Conservation (phyloP, 1,140 invertebrate genomes). For the Drosophila ogumai region DNA sequence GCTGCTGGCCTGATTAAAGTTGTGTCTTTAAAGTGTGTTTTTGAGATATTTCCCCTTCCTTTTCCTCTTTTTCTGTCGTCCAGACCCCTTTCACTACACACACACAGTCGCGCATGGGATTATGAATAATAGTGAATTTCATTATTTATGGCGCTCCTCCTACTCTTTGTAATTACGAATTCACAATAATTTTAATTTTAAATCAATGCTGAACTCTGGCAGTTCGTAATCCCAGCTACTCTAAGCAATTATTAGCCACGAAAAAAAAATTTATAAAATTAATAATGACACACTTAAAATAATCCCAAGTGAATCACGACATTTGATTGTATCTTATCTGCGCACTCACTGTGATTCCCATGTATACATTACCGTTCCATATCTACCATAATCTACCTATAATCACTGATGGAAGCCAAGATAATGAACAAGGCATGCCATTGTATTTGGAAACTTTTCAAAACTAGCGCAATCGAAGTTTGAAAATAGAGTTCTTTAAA, state of each 20-base stretch:
- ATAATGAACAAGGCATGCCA: constrained; percentile 9
- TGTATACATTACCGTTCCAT: constrained; percentile 5
- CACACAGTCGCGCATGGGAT: constrained; percentile 15
- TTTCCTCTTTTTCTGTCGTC: background rate
- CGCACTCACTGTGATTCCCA: constrained; percentile 2
- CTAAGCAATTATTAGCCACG: constrained; percentile 8
- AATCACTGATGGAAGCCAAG: constrained; percentile 3
- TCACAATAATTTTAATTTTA: constrained; percentile 33
- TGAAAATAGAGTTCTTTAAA: background rate
- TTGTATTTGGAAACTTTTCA: background rate
- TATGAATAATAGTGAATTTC: constrained; percentile 20
- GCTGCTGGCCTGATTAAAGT: constrained; percentile 56
- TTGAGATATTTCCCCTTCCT: background rate
- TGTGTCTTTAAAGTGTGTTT: constrained; percentile 57
- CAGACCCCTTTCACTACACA: background rate
- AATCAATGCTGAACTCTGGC: background rate
- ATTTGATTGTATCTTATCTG: constrained; percentile 19
- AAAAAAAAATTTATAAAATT: constrained; percentile 4
- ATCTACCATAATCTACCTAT: constrained; percentile 13
- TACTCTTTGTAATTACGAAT: background rate
- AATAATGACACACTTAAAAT: constrained; percentile 19
- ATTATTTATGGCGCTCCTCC: constrained; percentile 6
- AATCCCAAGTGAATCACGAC: constrained; percentile 16
- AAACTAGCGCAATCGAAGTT: background rate
- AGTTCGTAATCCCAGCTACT: background rate